Percentiles rank a stretch among this genome's conserved stretches.
These are phyloP conservation scores for Erebia aethiops DNA, from an alignment of 2,888 invertebrate genomes.

Conservation along the genomic window DNA sequence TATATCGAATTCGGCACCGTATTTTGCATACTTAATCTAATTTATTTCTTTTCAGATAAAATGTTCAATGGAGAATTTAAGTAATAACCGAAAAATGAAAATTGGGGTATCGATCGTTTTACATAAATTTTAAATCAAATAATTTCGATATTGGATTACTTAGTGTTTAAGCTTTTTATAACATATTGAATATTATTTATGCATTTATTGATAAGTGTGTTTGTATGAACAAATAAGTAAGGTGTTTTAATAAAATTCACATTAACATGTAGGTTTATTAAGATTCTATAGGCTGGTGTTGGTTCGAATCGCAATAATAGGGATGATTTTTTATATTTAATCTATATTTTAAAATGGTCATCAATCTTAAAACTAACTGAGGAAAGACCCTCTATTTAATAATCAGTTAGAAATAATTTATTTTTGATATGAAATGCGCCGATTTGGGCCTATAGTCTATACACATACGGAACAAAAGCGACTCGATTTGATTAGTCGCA, in stretches of 20 bases:
- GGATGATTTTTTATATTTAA: too few relatives aligned
- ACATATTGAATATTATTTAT: slow-evolving; percentile 3
- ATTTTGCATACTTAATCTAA: not conserved
- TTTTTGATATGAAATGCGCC: too few relatives aligned
- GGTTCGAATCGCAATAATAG: too few relatives aligned
- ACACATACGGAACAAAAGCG: too few relatives aligned
- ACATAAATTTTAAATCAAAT: not conserved
- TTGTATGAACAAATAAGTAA: too few relatives aligned
- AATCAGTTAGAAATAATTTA: too few relatives aligned
- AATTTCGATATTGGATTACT: not conserved
- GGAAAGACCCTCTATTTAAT: too few relatives aligned
- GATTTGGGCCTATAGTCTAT: too few relatives aligned
- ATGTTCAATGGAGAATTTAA: not conserved
- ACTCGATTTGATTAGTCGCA: too few relatives aligned
- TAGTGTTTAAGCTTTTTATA: not conserved
- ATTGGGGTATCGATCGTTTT: not conserved
- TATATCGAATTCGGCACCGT: not conserved
- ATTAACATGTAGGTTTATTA: not conserved
- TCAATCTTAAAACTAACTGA: too few relatives aligned
- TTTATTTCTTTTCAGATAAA: slow-evolving; percentile 6
- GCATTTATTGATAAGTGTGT: not conserved
- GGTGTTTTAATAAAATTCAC: not conserved
- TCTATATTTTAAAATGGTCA: too few relatives aligned
- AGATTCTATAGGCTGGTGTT: not conserved
- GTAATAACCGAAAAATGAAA: not conserved